Evolutionary conservation across 1,140 invertebrate species (phyloP), one percentile per base, ranked within the genome.

Genomic region (Eriocheir sinensis): DNA sequence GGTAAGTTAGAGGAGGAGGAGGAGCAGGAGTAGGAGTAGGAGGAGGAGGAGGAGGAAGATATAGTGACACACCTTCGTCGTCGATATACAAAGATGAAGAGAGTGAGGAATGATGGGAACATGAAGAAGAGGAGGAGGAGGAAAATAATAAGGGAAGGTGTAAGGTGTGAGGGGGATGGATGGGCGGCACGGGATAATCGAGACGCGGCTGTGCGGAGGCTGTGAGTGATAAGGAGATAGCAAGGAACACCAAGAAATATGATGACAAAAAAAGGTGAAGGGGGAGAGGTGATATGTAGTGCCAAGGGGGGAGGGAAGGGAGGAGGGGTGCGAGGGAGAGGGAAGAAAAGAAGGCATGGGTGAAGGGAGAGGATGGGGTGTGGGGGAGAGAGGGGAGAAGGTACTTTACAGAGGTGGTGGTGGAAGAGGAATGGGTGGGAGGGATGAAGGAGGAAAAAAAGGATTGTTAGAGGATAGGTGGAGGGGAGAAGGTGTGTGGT

Each of bases 311-410:
- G 80, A 36, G n/a, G 80, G 27, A n/a, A 27, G 21, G 80, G 80
- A 81, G 80, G 80, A 36, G 80, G n/a, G 80, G 80, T 72, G n/a
- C 12, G 60, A n/a, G 60, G n/a, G 15, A n/a, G 60, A n/a, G n/a
- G 60, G 60, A n/a, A 36, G 4, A 21, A 36, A 8, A 21, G 27
- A n/a, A 27, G 21, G 80, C 4, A 81, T 4, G 80, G 21, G 80
- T 4, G 80, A 21, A 27, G 21, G 80, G 80, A 36, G 80, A 36
- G 80, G n/a, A 36, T 3, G n/a, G 27, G 80, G 80, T 3, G 27
- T n/a, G 80, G 21, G 21, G n/a, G 4, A 36, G 8, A 8, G 80
- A 36, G 21, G 34, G 4, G 21, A 6, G 27, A 6, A 21, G 8
- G 80, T 30, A 8, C 8, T n/a, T 81, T 81, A 27, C 8, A 36